Conservation (phyloP, 2,888 invertebrate genomes). For the Esperia sulphurella region DNA sequence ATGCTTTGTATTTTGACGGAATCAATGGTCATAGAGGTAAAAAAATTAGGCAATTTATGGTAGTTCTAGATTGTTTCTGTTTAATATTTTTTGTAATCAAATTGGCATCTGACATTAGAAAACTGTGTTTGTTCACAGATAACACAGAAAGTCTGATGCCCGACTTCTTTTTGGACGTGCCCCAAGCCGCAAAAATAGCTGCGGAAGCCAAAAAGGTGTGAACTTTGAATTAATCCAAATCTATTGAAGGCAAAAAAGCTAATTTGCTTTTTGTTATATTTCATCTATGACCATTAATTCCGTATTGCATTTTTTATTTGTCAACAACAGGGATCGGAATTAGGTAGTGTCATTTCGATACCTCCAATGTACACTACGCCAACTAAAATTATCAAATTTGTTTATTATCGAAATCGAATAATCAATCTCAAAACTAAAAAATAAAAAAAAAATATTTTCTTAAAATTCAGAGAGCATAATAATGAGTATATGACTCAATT, state of each 20-base stretch:
- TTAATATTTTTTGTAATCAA: background rate
- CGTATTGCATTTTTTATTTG: conserved; percentile 7
- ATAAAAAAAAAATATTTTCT: too few species aligned
- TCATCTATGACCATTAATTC: conserved; percentile 39
- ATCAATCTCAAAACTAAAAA: too few species aligned
- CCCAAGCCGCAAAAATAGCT: conserved; percentile 31
- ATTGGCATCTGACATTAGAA: conserved; percentile 25
- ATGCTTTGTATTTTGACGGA: background rate
- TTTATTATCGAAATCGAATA: too few species aligned
- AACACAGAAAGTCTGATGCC: conserved; percentile 84
- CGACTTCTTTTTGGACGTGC: conserved; percentile 91
- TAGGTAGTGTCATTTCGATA: too few species aligned
- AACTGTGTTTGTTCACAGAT: conserved; percentile 69
- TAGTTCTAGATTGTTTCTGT: background rate
- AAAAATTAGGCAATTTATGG: background rate
- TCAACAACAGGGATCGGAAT: too few species aligned
- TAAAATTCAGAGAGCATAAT: too few species aligned
- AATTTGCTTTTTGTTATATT: background rate
- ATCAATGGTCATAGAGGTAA: conserved; percentile 25
- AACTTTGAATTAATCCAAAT: conserved; percentile 12
- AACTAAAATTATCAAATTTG: too few species aligned
- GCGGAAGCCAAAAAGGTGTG: conserved; percentile 50
- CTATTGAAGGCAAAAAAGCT: too few species aligned
- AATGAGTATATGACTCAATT: too few species aligned
- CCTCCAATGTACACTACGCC: too few species aligned